A percentile compares a stretch with the other conserved stretches of the same genome.
These are phyloP conservation scores for Zootermopsis nevadensis DNA, from an alignment of 2,888 invertebrate species.

Conservation along the genomic window DNA sequence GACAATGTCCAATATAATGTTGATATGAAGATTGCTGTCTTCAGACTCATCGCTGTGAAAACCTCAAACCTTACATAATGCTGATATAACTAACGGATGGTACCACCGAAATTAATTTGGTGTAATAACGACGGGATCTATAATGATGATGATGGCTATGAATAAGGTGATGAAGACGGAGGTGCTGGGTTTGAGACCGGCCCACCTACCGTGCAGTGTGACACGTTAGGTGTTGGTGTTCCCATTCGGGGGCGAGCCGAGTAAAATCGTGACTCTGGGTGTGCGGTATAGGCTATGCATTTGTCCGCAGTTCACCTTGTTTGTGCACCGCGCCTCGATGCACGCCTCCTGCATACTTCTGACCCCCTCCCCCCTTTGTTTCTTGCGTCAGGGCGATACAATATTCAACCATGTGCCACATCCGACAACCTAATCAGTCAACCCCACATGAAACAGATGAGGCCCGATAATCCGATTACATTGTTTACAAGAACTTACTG, in stretches of 20 bases:
- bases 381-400: constrained; percentile 21
- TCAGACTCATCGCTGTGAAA: no score
- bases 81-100: no score
- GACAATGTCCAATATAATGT: no score
- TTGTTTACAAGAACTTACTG: no score
- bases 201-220: background rate
- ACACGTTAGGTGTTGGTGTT: constrained; percentile 27
- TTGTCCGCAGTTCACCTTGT: constrained; percentile 31
- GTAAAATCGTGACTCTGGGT: constrained; percentile 29
- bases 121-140: background rate
- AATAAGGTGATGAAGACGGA: background rate
- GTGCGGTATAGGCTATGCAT: background rate
- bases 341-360: constrained; percentile 27
- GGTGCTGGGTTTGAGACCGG: background rate
- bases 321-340: constrained; percentile 38
- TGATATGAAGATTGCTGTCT: no score
- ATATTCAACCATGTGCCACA: background rate
- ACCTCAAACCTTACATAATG: no score
- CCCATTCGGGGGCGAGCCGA: constrained; percentile 30
- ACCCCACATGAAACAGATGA: no score
- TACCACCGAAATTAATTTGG: no score
- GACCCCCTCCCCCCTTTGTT: constrained; percentile 29
- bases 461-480: no score
- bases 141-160: background rate
- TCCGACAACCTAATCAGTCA: constrained; percentile 1